Percentiles rank a stretch among this genome's conserved stretches.
These are phyloP conservation scores for Lindbergichthys nudifrons DNA, from an alignment of 2,797 vertebrate species.

Conservation along the genomic window DNA sequence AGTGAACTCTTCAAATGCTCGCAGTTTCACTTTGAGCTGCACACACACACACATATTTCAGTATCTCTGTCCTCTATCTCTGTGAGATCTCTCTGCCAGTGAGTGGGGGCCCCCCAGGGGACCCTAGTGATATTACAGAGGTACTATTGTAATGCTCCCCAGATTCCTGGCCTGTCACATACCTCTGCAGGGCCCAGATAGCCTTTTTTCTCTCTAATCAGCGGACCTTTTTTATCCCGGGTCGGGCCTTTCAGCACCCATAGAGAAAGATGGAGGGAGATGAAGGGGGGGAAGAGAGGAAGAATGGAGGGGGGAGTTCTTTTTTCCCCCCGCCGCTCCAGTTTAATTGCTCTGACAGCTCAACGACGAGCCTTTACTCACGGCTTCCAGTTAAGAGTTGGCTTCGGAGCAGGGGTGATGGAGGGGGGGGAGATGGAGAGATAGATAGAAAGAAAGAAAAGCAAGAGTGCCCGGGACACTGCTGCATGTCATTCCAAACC, in stretches of 20 bases:
- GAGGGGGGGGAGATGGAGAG: background rate
- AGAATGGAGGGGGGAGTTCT: slow-evolving; percentile 48
- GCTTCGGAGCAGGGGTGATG: slow-evolving; percentile 23
- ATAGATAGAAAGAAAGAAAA: background rate
- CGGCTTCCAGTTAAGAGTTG: slow-evolving; percentile 48
- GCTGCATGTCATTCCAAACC: slow-evolving; percentile 48
- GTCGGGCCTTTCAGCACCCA: slow-evolving; percentile 63
- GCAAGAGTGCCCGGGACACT: slow-evolving; percentile 19
- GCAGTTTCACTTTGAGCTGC: slow-evolving; percentile 61
- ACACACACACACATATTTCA: slow-evolving; percentile 19
- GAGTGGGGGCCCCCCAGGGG: slow-evolving; percentile 42
- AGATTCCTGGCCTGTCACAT: slow-evolving; percentile 73
- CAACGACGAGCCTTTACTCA: slow-evolving; percentile 64
- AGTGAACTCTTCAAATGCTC: slow-evolving; percentile 62
- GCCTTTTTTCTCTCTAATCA: slow-evolving; percentile 65
- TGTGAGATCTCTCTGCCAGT: slow-evolving; percentile 27
- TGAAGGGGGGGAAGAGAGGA: slow-evolving; percentile 26
- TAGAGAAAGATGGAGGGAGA: slow-evolving; percentile 53
- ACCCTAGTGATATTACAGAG: slow-evolving; percentile 70
- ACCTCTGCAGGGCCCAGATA: slow-evolving; percentile 65
- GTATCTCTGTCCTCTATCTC: slow-evolving; percentile 37
- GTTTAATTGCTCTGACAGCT: slow-evolving; percentile 79
- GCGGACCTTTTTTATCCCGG: slow-evolving; percentile 63
- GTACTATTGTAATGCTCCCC: slow-evolving; percentile 68
- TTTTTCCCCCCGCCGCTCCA: slow-evolving; percentile 69